Percentiles rank a stretch among this genome's conserved stretches.
phyloP scores from a whole-genome alignment of 1,140 invertebrate genomes.

The Zaprionus kolodkinae region DNA sequence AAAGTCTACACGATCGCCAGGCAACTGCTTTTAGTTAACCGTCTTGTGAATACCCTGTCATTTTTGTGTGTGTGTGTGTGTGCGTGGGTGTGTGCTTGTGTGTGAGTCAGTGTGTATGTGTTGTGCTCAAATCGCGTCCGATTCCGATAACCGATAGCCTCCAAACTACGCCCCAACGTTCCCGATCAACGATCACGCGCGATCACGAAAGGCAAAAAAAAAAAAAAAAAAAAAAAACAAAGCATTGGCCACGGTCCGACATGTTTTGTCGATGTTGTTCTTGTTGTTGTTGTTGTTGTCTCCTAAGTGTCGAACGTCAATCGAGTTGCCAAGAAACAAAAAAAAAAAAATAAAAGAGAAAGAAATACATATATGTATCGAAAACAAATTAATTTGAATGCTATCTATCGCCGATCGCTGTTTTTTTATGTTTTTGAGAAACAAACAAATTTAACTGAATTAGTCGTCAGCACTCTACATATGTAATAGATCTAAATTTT shows the following conservation, averaged over 20 bases:
- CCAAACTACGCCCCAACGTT: background rate
- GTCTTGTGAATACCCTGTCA: conserved; percentile 11
- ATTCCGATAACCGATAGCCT: background rate
- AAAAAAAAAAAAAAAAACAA: background rate
- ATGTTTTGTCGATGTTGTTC: conserved; percentile 2
- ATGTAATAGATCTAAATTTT: conserved; percentile 17
- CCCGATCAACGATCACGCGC: no score
- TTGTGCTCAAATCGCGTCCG: conserved; percentile 12
- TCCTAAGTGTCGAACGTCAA: background rate
- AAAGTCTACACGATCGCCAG: conserved; percentile 17
- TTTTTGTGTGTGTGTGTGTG: conserved; percentile 15
- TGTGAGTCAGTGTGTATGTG: conserved; percentile 9
- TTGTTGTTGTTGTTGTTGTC: background rate
- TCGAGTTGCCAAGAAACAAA: conserved; percentile 2
- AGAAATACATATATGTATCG: background rate
- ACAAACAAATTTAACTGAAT: conserved; percentile 33
- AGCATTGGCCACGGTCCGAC: conserved; percentile 1
- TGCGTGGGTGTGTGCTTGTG: background rate
- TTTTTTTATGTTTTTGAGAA: conserved; percentile 66
- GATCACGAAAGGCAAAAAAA: background rate
- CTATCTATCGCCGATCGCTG: conserved; percentile 75
- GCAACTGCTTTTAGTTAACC: conserved; percentile 21
- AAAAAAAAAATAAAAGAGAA: background rate
- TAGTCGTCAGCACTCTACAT: conserved; percentile 29
- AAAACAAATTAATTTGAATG: conserved; percentile 68